Conservation (phyloP, 2,113 vertebrate species). For the Dipodomys ordii region DNA sequence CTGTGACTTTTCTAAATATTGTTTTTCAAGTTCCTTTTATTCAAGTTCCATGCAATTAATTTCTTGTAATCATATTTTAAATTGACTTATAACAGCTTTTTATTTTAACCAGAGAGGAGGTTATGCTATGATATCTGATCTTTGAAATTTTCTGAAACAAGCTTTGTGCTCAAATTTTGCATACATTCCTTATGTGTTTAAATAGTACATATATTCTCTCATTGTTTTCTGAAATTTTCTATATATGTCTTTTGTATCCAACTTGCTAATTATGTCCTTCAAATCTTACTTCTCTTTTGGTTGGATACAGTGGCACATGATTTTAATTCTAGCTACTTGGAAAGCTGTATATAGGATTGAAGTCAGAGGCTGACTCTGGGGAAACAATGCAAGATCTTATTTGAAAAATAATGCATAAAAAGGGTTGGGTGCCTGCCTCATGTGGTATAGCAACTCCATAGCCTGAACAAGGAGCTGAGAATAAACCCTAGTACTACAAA, state of each 20-base stretch:
- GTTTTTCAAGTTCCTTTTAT: slow-evolving; percentile 36
- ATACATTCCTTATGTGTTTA: background rate
- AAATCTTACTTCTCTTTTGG: background rate
- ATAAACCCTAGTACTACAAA: no score
- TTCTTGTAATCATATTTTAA: slow-evolving; percentile 12
- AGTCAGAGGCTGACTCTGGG: no score
- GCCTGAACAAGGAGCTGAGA: no score
- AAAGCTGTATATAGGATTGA: no score
- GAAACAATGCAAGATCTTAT: no score
- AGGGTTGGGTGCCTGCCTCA: no score
- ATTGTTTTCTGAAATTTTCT: slow-evolving; percentile 1
- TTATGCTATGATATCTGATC: background rate
- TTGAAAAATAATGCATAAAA: no score
- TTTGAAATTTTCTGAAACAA: background rate
- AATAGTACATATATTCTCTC: background rate
- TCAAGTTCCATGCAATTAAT: background rate
- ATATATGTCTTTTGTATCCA: background rate
- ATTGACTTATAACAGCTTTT: background rate
- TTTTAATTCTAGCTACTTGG: no score
- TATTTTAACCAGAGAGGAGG: background rate
- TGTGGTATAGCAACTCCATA: no score
- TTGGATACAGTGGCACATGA: no score
- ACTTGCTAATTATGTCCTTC: background rate
- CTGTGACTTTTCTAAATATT: background rate
- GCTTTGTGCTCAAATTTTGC: background rate